Conservation (phyloP, 2,113 vertebrate genomes). For the Misgurnus anguillicaudatus region DNA sequence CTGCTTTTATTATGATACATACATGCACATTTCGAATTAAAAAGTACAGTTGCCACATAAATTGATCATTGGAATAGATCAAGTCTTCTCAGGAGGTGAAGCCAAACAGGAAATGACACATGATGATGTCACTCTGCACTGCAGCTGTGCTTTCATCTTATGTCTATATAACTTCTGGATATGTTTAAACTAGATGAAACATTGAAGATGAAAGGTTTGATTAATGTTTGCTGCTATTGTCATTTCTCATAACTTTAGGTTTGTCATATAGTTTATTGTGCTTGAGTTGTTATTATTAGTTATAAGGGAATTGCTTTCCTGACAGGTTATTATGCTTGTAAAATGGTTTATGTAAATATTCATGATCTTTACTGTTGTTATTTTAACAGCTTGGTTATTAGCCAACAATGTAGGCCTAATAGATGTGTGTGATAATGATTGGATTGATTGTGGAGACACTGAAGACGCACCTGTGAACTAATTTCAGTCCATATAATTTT, state of each 20-base stretch:
- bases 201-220: constrained; percentile 34
- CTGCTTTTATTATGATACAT: neutral
- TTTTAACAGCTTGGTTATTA: constrained; percentile 9
- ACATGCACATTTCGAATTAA: neutral
- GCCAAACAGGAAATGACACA: neutral
- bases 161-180: constrained; percentile 3
- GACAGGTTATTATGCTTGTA: constrained; percentile 1
- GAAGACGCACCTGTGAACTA: constrained; percentile 59
- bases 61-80: constrained; percentile 9
- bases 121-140: constrained; percentile 26
- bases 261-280: constrained; percentile 2
- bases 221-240: constrained; percentile 57
- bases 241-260: neutral
- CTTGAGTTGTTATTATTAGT: constrained; percentile 16
- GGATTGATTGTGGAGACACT: constrained; percentile 5
- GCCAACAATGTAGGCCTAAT: constrained; percentile 15
- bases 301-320: neutral
- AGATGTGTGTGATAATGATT: constrained; percentile 8
- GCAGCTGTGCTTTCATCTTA: constrained; percentile 14
- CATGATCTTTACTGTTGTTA: constrained; percentile 21
- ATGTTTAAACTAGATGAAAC: constrained; percentile 24
- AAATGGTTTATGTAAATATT: constrained; percentile 17
- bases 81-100: neutral
- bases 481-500: constrained; percentile 41
- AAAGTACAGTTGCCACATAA: neutral